Conservation (phyloP, 1,140 invertebrate species). For the Vanessa tameamea region DNA sequence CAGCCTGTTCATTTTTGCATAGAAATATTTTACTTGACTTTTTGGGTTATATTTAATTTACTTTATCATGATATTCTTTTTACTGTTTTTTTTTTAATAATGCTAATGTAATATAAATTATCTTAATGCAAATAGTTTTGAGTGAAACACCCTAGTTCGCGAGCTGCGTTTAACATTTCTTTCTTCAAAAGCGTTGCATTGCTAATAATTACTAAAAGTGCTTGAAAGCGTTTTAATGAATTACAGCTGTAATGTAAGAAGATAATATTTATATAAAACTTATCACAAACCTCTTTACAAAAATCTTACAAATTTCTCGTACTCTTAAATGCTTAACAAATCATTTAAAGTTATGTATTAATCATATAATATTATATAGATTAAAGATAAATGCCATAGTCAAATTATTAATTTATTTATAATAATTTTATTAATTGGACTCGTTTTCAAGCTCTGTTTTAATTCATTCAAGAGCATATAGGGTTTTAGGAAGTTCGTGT, state of each 20-base stretch:
- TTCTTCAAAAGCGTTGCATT: not conserved
- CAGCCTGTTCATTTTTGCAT: no score
- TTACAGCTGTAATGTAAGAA: not conserved
- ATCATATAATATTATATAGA: no score
- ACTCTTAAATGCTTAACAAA: not conserved
- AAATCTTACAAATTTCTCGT: no score
- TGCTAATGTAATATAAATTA: not conserved
- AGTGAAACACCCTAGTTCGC: not conserved
- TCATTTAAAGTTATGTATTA: not conserved
- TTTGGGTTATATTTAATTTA: no score
- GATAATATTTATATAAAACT: not conserved
- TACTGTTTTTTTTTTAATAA: not conserved
- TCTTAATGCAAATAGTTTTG: not conserved
- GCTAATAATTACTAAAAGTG: not conserved
- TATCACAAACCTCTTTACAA: not conserved
- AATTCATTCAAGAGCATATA: no score
- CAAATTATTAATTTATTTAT: no score
- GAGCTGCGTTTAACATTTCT: not conserved
- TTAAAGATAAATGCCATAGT: no score
- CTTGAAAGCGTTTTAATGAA: not conserved
- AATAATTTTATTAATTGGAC: no score
- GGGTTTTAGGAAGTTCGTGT: no score
- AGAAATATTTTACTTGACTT: no score
- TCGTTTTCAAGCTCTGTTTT: no score
- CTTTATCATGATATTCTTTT: no score